Conservation (phyloP, 2,888 invertebrate species). For the Callosobruchus maculatus region DNA sequence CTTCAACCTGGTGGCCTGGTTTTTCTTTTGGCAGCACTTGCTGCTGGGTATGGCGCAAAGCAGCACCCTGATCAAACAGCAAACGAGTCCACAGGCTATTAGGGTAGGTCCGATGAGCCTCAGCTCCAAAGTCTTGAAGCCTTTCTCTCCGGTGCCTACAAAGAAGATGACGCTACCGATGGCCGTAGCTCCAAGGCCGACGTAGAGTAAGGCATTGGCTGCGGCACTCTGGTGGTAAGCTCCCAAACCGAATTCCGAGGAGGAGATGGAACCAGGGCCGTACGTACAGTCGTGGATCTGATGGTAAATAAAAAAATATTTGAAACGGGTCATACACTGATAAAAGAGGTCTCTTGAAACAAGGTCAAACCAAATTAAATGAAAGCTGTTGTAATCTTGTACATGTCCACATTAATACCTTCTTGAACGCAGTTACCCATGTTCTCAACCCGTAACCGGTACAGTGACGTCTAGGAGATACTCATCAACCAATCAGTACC, state of each 20-base stretch:
- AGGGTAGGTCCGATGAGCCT: constrained; percentile 79
- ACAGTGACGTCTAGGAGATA: too few relatives aligned
- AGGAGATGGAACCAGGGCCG: constrained; percentile 59
- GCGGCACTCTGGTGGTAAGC: constrained; percentile 74
- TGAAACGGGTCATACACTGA: too few relatives aligned
- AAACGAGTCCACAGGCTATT: constrained; percentile 69
- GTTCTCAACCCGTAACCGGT: too few relatives aligned
- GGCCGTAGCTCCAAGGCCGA: constrained; percentile 78
- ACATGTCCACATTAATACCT: too few relatives aligned
- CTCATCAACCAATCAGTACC: too few relatives aligned
- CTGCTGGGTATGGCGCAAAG: constrained; percentile 80
- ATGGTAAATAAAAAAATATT: constrained; percentile 16
- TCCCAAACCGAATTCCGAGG: constrained; percentile 60
- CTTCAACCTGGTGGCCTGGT: constrained; percentile 60
- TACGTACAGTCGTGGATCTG: constrained; percentile 81
- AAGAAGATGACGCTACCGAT: constrained; percentile 84
- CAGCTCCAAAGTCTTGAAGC: constrained; percentile 81
- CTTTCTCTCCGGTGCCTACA: constrained; percentile 86
- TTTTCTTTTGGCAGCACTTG: constrained; percentile 56
- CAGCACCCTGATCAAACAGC: constrained; percentile 78
- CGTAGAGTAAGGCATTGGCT: constrained; percentile 79
- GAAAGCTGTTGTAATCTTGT: too few relatives aligned
- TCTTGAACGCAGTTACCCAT: too few relatives aligned
- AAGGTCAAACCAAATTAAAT: too few relatives aligned
- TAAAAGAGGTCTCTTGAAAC: too few relatives aligned